phyloP scores from a whole-genome alignment of 2,888 invertebrate species.

The Belgica antarctica region DNA sequence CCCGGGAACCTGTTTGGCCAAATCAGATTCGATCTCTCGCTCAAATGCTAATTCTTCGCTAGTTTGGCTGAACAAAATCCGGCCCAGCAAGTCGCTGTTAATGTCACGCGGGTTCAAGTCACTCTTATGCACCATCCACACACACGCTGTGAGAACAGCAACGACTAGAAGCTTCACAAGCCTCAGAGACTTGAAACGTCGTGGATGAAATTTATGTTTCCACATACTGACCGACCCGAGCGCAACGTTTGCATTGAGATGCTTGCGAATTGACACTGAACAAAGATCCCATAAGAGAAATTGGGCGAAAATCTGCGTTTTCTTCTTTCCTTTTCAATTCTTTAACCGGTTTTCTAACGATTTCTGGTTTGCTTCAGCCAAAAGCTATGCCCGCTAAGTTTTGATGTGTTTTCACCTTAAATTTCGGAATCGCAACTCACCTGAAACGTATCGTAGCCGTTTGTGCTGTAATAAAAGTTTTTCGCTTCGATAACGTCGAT shows the following conservation, averaged over 20 bases:
- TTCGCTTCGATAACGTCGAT: constrained; percentile 86
- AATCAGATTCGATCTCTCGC: constrained; percentile 54
- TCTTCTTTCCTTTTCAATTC: neutral
- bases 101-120: neutral
- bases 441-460: constrained; percentile 55
- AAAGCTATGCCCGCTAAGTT: neutral
- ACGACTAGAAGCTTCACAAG: neutral
- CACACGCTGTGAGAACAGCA: neutral
- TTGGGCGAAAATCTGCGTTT: neutral
- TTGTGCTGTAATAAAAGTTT: constrained; percentile 55
- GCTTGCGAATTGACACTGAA: neutral
- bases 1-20: constrained; percentile 64
- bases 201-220: neutral
- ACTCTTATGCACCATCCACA: neutral
- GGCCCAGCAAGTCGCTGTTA: neutral
- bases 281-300: neutral
- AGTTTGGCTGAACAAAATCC: neutral
- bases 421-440: constrained; percentile 46
- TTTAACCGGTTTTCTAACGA: constrained; percentile 22
- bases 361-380: constrained; percentile 20
- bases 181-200: neutral
- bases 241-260: neutral
- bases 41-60: neutral
- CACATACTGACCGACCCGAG: neutral
- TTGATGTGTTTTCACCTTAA: constrained; percentile 17